Percentiles rank a stretch among this genome's conserved stretches.
Evolutionary conservation across 2,113 vertebrate genomes (phyloP).

Genomic region (Rhombomys opimus): DNA sequence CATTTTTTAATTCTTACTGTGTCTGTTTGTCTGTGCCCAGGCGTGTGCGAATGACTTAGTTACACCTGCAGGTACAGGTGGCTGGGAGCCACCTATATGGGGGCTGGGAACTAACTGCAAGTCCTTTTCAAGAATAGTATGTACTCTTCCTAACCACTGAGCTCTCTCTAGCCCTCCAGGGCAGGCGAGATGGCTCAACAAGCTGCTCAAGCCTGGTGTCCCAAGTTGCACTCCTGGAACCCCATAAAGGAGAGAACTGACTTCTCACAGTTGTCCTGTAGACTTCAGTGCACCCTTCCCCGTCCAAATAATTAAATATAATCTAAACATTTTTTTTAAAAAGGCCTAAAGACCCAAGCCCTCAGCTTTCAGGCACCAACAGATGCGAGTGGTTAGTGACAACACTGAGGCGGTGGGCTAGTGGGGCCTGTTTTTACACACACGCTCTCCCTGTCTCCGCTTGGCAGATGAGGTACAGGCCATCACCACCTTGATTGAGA

Average conservation of each 20-base stretch:
- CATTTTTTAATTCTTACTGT: background rate
- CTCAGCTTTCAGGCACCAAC: conserved; percentile 29
- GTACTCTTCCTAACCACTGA: too few relatives aligned
- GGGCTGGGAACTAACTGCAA: background rate
- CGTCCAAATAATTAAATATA: background rate
- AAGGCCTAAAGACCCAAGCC: background rate
- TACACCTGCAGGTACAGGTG: background rate
- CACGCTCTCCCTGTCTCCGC: background rate
- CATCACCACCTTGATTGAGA: conserved; percentile 96
- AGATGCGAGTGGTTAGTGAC: background rate
- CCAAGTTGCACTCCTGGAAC: background rate
- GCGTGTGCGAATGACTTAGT: background rate
- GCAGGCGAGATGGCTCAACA: background rate
- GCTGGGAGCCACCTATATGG: background rate
- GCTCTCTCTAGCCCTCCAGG: background rate
- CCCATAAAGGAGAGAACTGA: too few relatives aligned
- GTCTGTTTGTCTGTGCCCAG: background rate
- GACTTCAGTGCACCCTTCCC: background rate
- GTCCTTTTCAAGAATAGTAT: background rate
- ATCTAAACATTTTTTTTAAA: background rate
- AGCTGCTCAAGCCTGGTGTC: background rate
- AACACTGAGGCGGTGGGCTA: background rate
- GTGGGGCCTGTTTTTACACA: background rate
- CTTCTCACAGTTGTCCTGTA: background rate
- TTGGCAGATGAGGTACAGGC: conserved; percentile 93